Evolutionary conservation across 2,113 vertebrate species (phyloP), one percentile per base, ranked within the genome.

Genomic region (Athene noctua): DNA sequence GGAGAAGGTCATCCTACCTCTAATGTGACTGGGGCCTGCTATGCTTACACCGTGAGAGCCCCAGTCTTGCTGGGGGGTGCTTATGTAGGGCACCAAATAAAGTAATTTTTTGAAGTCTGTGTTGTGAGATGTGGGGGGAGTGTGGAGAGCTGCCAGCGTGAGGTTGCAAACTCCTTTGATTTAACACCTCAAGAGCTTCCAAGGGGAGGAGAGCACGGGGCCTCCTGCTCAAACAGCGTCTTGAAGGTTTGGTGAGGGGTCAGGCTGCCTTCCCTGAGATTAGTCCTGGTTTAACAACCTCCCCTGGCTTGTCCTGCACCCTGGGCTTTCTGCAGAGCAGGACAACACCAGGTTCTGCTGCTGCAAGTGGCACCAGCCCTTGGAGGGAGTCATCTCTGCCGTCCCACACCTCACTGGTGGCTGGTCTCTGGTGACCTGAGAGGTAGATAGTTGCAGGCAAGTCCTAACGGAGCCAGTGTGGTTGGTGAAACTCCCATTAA

Each of bases 81-180:
- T 44, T 30, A 5, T 61, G 7, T 52, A 51, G 30, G 32, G 18
- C 11, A 30, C 54, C 34, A 62, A 51, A 80, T 49, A 78, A 71
- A 77, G 49, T 6, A 9, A 0, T 7, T 55, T 71, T 40, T 59
- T 27, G 11, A 11, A 54, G 16, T 38, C 23, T 22, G 63, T 26
- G 29, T 23, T 10, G 42, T 40, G 70, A 66, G n/a, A 13, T 15
- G 38, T 10, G 2, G 54, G 34, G 46, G 44, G 44, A 29, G 47
- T 0, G 30, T 6, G 8, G 34, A n/a, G 27, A 59, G 36, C 36
- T 36, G n/a, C 11, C 0, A 2, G 46, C 47, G 6, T 13, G 30
- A 42, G 22, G 20, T 17, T 58, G 44, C 36, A 65, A 51, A 34
- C 26, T 26, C 38, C 21, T 38, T 52, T 22, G 36, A 12, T 42